Evolutionary conservation across 1,140 invertebrate genomes (phyloP), one percentile per base, ranked within the genome.

Genomic region (Caenorhabditis latens): DNA sequence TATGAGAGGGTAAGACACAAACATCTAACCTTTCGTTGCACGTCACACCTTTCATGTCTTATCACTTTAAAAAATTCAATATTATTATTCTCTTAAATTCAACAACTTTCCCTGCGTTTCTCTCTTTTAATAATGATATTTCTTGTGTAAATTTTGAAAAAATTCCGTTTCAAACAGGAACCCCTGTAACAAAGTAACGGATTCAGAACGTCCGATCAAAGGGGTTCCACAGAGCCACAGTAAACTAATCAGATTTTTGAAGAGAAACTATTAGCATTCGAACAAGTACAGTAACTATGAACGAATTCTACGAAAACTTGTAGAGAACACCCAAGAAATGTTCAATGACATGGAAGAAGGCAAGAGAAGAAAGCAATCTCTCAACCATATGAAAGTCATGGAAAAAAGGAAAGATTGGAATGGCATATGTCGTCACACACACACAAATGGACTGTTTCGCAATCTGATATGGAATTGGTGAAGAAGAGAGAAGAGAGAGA

Each of bases 61-160:
- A 63, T 63, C 61, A 63, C 61, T 2, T 40, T n/a, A n/a, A 63
- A 63, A 63, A 63, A 63, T 63, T 63, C 61, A 40, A 63, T 63
- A 4, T 58, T 63, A 3, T 63, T 9, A 4, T 32, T 32, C 32
- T n/a, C n/a, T n/a, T 1, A 32, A 32, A 32, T 32, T 32, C 32
- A 32, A 32, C 32, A 32, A 32, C 32, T 32, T 32, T 32, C 32
- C 2, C 32, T 32, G 32, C 32, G 61, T 40, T 11, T 63, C 61
- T 63, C 61, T 63, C 32, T 2, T 32, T 32, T 32, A 2, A 32
- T 32, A 32, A 32, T 32, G 32, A 32, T 32, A 32, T 32, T 32
- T 32, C 32, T 1, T 32, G 32, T 1, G 32, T 32, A 32, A 32
- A 32, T 32, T 32, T 0, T 32, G 32, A 32, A 32, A 0, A 32